Evolutionary conservation across 1,140 invertebrate species (phyloP), one percentile per base, ranked within the genome.

Genomic region (Orius laevigatus): DNA sequence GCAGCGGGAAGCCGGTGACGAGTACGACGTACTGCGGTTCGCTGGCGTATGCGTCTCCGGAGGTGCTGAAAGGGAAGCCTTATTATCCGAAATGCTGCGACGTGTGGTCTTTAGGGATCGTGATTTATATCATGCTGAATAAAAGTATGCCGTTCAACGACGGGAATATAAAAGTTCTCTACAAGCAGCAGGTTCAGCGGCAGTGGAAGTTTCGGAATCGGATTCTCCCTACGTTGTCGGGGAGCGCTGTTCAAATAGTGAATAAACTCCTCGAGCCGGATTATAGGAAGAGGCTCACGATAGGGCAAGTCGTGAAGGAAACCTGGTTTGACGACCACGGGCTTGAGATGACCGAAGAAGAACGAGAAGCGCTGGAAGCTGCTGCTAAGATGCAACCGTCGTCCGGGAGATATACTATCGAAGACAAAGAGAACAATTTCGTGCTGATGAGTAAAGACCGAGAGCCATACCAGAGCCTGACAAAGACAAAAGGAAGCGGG

Each of bases 141-240:
- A 79, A 79, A 61, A 70, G 72, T 1, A 79, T 89, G 72, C 85
- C 85, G 0, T 90, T 86, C 59, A 34, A 14, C 34, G 36, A 18
- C n/a, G 25, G 32, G 11, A 47, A 40, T 31, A 8, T 41, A 15
- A 11, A 33, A 8, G 9, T 16, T 10, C 18, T 52, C 6, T 44
- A 36, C 16, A 44, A 42, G 31, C n/a, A 31, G 11, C 51, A 52
- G 19, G 41, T 38, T 11, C n/a, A 34, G 9, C 12, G 38, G 32
- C 16, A 36, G 11, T 52, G 18, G 38, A 44, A 33, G 10, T 52
- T 48, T 14, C 41, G 45, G 15, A 34, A 31, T 34, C 35, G 10
- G 14, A 41, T 52, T 11, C 9, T 33, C 11, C 19, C 35, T 2
- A 50, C 11, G 62, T 75, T 32, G 65, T 69, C 54, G 66, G 72